Base-by-base conservation (phyloP, 2,797 vertebrate species). In the Vespertilio murinus region DNA sequence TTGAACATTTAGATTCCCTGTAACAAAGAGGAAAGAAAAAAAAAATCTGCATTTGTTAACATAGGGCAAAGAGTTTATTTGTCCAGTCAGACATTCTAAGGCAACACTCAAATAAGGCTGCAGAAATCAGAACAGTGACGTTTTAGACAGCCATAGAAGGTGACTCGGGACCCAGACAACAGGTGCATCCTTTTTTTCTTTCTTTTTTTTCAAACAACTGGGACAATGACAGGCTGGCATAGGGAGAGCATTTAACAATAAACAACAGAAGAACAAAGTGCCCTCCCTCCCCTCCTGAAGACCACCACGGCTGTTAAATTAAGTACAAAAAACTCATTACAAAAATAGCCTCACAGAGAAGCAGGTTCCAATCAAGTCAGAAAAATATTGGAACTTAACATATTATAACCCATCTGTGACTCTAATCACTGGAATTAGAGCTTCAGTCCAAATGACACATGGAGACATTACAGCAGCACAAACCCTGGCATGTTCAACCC, bases 291-390 rank as follows among this genome's bases (percentile, higher is more conserved):
- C 98, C 98, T n/a, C 98, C 97, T 97, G 97, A 98, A 98, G 98
- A 98, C 98, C 98, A 98, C 98, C 98, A 97, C 98, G 97, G 98
- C 98, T 98, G 98, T 98, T 98, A 98, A 99, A 99, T 99, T 98
- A 99, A 99, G 97, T 99, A 99, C 98, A 99, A 99, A 99, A 98
- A 99, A 98, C 98, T 98, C 97, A 98, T 99, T 99, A 99, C 98
- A 99, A 99, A 99, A 99, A 99, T 99, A 99, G 98, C 99, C 99
- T 99, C 98, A 98, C 99, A 99, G 98, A 99, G 98, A 99, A 98
- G 98, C 98, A 98, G 91, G 98, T 98, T 98, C 98, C 98, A 99
- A 98, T 97, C 97, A 97, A 98, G 98, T 98, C 98, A 98, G 98
- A 98, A 98, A 98, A 98, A 99, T 98, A 98, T 98, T 98, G 98